Evolutionary conservation across 1,140 invertebrate genomes (phyloP), one percentile per base, ranked within the genome.

Genomic region (Drosophila neocordata): DNA sequence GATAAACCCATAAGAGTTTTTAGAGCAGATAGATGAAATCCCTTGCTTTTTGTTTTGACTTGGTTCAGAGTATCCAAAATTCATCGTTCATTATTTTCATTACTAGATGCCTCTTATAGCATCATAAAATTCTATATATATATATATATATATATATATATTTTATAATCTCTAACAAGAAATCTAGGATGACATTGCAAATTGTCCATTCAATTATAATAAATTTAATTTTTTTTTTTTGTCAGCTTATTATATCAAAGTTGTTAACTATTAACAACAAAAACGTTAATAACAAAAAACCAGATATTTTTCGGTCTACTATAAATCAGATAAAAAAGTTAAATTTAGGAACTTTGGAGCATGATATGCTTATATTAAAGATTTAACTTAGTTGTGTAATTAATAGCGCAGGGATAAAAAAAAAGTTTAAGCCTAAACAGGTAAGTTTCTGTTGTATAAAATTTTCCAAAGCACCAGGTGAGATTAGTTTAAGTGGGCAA

Each of bases 121-220:
- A 31, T 6, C 27, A 31, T 6, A 31, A 6, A 31, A 31, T 31
- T 31, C 27, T 31, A 31, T 31, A 31, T 31, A 31, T 31, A 5
- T 31, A 31, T 6, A 31, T 31, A 1, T 31, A 0, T 7, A 38
- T 22, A 31, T 34, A 13, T n/a, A 13, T 15, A 15, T 55, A 34
- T 34, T 8, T 53, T 8, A 4, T 38, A 69, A 67, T 67, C 22
- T 22, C 64, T 13, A 52, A 22, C 27, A 31, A 53, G 38, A 59
- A 61, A 63, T 77, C 53, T 48, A 35, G 53, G 57, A 65, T 77
- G 74, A 77, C 63, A 20, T 18, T 53, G 74, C 74, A 64, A 20
- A 22, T 69, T 63, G 27, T 31, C 1, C 13, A 12, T n/a, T 15
- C 27, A 60, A 53, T 53, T 51, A 61, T 27, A 61, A 59, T 58